Conservation (phyloP, 2,888 invertebrate genomes). For the Polymixis lichenea region DNA sequence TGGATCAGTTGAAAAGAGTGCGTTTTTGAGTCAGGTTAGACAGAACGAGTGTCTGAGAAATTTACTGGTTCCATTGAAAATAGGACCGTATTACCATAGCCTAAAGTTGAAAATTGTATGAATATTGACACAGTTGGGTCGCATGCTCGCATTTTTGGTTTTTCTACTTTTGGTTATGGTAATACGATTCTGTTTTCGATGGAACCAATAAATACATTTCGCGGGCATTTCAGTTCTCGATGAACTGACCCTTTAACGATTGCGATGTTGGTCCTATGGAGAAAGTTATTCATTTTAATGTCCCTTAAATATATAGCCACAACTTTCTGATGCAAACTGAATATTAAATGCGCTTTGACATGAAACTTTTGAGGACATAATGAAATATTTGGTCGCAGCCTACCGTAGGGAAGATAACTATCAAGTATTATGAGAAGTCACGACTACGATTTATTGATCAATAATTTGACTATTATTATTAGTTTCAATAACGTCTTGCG, state of each 20-base stretch:
- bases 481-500: not conserved
- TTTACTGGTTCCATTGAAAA: no score
- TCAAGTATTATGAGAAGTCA: slow-evolving; percentile 35
- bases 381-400: slow-evolving; percentile 16
- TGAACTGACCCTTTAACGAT: not conserved
- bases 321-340: not conserved
- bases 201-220: no score
- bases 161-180: no score
- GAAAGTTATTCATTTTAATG: not conserved
- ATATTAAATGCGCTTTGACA: not conserved
- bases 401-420: not conserved
- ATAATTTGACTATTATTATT: not conserved
- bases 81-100: no score
- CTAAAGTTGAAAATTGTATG: no score
- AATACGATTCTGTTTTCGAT: no score
- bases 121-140: no score
- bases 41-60: no score
- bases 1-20: not conserved
- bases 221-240: no score
- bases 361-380: not conserved
- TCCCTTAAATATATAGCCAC: no score
- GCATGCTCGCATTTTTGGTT: no score
- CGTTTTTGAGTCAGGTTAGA: not conserved
- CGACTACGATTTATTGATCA: slow-evolving; percentile 23
- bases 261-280: not conserved